Evolutionary conservation across 2,888 invertebrate species (phyloP).

Genomic region (Odontothrips loti): DNA sequence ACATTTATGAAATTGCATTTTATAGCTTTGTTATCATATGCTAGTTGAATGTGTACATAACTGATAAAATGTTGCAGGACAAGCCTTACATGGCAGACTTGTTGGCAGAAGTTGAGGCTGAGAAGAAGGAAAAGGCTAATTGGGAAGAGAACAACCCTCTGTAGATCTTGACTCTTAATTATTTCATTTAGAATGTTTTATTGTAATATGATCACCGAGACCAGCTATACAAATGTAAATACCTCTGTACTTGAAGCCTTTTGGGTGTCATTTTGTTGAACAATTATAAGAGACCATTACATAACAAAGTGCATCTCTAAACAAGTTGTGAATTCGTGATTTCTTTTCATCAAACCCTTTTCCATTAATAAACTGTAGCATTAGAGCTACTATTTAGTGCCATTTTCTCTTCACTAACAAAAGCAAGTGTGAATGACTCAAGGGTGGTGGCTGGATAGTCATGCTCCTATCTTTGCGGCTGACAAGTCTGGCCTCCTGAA

Average conservation of each 20-base stretch:
- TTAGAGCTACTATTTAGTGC: too few species aligned
- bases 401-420: too few species aligned
- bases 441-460: too few species aligned
- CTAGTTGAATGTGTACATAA: not conserved
- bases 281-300: not conserved
- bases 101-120: not conserved
- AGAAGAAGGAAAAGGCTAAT: not conserved
- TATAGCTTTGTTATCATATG: not conserved
- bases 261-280: not conserved
- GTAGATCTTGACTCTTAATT: not conserved
- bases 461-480: too few species aligned
- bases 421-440: too few species aligned
- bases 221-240: not conserved
- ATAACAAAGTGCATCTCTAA: not conserved
- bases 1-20: not conserved
- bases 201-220: not conserved
- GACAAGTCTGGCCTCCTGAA: too few species aligned
- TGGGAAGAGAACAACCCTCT: slow-evolving; percentile 5
- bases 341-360: not conserved
- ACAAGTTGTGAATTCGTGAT: not conserved
- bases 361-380: not conserved
- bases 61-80: not conserved
- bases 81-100: not conserved
- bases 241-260: not conserved
- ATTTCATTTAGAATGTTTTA: not conserved